These are phyloP conservation scores for Lutjanus campechanus DNA, from an alignment of 2,797 vertebrate genomes.

Conservation along the genomic window DNA sequence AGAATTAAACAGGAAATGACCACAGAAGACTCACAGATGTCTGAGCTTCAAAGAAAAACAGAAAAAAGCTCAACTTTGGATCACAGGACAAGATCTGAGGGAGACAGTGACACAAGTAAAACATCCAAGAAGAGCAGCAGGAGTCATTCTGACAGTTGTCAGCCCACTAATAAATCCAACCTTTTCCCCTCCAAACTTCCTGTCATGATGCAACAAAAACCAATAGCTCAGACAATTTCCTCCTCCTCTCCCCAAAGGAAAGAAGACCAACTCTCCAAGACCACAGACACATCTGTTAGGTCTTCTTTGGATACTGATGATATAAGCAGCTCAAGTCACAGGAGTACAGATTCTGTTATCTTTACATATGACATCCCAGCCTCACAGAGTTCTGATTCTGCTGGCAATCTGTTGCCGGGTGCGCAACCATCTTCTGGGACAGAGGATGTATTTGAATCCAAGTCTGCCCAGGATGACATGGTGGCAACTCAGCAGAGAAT, in stretches of 20 bases:
- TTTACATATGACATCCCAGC: conserved; percentile 84
- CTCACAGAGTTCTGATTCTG: conserved; percentile 89
- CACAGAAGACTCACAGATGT: conserved; percentile 81
- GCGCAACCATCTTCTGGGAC: conserved; percentile 86
- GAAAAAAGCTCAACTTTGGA: conserved; percentile 52
- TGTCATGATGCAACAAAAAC: conserved; percentile 79
- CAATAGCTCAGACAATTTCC: conserved; percentile 50
- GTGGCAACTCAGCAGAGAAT: conserved; percentile 98
- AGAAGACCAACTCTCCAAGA: conserved; percentile 42
- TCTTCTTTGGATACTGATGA: conserved; percentile 72
- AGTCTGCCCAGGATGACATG: conserved; percentile 94
- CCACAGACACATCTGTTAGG: conserved; percentile 53
- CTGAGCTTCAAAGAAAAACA: conserved; percentile 55
- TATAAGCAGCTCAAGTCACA: conserved; percentile 67
- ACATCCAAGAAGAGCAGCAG: conserved; percentile 64
- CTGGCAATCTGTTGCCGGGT: conserved; percentile 86
- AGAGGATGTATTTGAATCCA: conserved; percentile 95
- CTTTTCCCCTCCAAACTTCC: conserved; percentile 82
- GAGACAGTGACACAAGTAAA: conserved; percentile 70
- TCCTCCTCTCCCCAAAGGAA: conserved; percentile 51
- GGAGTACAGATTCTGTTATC: conserved; percentile 79
- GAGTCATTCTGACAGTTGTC: conserved; percentile 76
- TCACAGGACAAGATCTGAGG: conserved; percentile 82
- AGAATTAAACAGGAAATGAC: conserved; percentile 84
- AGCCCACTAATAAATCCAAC: conserved; percentile 78